Conservation (phyloP, 2,888 invertebrate genomes). For the Synanthedon andrenaeformis region DNA sequence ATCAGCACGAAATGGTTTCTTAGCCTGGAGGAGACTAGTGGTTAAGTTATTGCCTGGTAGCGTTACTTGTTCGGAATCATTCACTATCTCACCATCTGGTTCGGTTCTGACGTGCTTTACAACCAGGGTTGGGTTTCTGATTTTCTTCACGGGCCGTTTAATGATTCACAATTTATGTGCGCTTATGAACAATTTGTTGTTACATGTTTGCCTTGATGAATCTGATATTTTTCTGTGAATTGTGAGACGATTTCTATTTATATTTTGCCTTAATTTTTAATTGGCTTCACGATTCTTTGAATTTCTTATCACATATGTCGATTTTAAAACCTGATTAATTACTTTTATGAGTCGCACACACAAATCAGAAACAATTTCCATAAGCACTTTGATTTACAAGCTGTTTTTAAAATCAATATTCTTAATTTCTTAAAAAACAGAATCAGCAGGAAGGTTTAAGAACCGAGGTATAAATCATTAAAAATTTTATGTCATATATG, state of each 20-base stretch:
- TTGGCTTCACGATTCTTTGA: no score
- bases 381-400: no score
- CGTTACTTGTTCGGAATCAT: constrained; percentile 42
- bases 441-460: no score
- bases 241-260: neutral
- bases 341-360: no score
- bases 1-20: constrained; percentile 41
- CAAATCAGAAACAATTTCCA: no score
- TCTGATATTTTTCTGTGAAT: constrained; percentile 9
- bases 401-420: no score
- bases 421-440: no score
- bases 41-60: constrained; percentile 45
- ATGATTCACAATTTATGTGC: constrained; percentile 43
- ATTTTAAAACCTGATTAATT: no score
- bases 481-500: no score
- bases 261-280: no score
- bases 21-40: constrained; percentile 37
- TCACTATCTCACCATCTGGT: constrained; percentile 53
- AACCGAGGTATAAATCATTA: no score
- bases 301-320: no score
- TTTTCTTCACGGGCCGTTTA: constrained; percentile 28
- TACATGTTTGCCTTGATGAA: constrained; percentile 11
- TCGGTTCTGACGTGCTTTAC: constrained; percentile 47
- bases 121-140: constrained; percentile 35
- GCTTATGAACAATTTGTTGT: constrained; percentile 22